These are phyloP conservation scores for Ceratina australensis DNA, from an alignment of 1,140 invertebrate species.

Conservation along the genomic window DNA sequence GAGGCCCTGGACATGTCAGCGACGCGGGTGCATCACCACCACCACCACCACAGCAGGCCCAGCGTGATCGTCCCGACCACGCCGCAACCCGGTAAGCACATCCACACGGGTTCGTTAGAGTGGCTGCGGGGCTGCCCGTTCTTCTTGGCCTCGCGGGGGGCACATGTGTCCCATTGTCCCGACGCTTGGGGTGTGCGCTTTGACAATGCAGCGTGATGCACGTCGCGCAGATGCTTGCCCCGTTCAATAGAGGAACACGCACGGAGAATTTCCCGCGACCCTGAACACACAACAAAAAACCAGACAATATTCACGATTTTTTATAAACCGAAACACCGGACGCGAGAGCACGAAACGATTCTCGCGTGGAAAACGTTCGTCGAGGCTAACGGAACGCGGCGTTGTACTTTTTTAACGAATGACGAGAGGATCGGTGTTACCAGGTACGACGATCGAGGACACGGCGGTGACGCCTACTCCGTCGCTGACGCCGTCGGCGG, in stretches of 20 bases:
- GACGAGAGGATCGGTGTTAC: neutral
- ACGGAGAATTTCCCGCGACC: slow-evolving; percentile 17
- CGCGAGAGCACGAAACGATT: too few species aligned
- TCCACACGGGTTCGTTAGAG: slow-evolving; percentile 18
- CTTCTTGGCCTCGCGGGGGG: slow-evolving; percentile 32
- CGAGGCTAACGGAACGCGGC: too few species aligned
- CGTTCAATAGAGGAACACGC: slow-evolving; percentile 24
- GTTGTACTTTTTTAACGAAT: neutral
- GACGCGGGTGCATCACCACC: slow-evolving; percentile 64
- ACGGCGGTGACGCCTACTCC: slow-evolving; percentile 74
- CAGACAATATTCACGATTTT: neutral
- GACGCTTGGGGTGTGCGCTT: slow-evolving; percentile 35
- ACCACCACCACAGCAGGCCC: slow-evolving; percentile 71
- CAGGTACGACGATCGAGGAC: slow-evolving; percentile 76
- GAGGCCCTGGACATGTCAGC: slow-evolving; percentile 78
- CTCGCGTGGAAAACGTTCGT: too few species aligned
- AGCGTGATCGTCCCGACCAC: slow-evolving; percentile 77
- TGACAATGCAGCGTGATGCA: slow-evolving; percentile 55
- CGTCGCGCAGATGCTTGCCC: slow-evolving; percentile 49
- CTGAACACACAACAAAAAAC: slow-evolving; percentile 4
- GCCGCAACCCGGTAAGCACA: slow-evolving; percentile 70
- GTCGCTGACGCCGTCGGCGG: slow-evolving; percentile 71
- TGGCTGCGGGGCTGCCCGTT: neutral
- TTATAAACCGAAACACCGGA: too few species aligned
- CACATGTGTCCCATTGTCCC: slow-evolving; percentile 33